Percentiles rank a stretch among this genome's conserved stretches.
These are phyloP conservation scores for Artemia franciscana DNA, from an alignment of 1,140 invertebrate species.

Conservation along the genomic window DNA sequence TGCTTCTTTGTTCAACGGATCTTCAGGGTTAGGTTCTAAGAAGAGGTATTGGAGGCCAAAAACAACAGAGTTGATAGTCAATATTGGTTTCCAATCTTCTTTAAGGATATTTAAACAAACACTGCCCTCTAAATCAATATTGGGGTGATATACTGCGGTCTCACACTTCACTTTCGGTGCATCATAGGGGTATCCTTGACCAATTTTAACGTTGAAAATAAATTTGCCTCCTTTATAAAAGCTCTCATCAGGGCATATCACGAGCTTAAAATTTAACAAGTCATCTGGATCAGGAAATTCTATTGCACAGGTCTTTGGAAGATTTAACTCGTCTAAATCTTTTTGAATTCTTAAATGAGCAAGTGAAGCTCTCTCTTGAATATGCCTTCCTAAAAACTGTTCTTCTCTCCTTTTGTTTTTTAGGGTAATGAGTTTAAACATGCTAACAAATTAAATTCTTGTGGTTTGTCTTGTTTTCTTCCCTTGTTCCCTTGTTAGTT, in stretches of 20 bases:
- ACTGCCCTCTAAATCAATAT: conserved; percentile 84
- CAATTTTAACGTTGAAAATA: conserved; percentile 91
- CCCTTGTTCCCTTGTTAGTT: no score
- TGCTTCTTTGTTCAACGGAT: conserved; percentile 96
- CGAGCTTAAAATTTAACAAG: conserved; percentile 80
- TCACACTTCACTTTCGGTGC: conserved; percentile 87
- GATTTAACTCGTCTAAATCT: conserved; percentile 92
- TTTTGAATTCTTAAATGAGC: conserved; percentile 89
- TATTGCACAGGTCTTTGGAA: conserved; percentile 86
- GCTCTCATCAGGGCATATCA: conserved; percentile 90
- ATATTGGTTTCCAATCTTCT: conserved; percentile 96
- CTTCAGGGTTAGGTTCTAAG: conserved; percentile 92
- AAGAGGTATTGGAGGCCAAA: conserved; percentile 95
- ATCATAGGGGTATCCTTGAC: conserved; percentile 87
- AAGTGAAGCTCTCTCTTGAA: conserved; percentile 74
- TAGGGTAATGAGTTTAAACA: conserved; percentile 93
- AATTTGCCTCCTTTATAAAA: conserved; percentile 84
- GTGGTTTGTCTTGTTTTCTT: no score
- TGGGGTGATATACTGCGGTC: conserved; percentile 80
- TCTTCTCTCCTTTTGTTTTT: conserved; percentile 97
- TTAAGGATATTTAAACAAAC: conserved; percentile 81
- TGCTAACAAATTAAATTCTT: conserved; percentile 22
- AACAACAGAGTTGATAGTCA: conserved; percentile 92
- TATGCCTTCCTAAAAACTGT: conserved; percentile 34
- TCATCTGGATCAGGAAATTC: conserved; percentile 93